phyloP scores from a whole-genome alignment of 2,888 invertebrate species.

The Eupithecia subumbrata region DNA sequence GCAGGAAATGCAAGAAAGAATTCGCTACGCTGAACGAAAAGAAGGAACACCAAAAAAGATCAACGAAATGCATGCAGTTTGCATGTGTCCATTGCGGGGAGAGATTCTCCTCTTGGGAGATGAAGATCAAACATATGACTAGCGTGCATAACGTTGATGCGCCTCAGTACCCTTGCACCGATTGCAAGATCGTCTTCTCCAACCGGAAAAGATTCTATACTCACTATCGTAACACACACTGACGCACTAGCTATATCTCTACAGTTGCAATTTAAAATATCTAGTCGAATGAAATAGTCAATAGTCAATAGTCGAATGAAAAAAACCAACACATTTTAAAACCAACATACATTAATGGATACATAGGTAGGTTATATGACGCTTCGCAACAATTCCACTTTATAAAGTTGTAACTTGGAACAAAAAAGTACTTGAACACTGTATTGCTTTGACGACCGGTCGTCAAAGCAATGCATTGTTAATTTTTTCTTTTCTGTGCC shows the following conservation, averaged over 20 bases:
- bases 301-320: too few species aligned
- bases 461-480: too few species aligned
- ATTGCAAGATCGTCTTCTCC: constrained; percentile 31
- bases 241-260: constrained; percentile 24
- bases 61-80: constrained; percentile 67
- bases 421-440: too few species aligned
- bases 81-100: constrained; percentile 68
- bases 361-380: too few species aligned
- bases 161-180: constrained; percentile 51
- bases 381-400: too few species aligned
- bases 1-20: constrained; percentile 69
- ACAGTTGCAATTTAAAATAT: neutral
- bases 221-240: constrained; percentile 36
- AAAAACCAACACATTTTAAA: too few species aligned
- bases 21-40: constrained; percentile 61
- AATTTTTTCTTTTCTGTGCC: too few species aligned
- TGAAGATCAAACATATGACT: constrained; percentile 65
- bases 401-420: too few species aligned
- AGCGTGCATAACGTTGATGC: constrained; percentile 58
- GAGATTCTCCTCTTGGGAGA: constrained; percentile 71
- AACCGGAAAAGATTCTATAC: constrained; percentile 25
- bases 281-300: too few species aligned
- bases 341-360: too few species aligned
- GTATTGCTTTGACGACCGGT: too few species aligned
- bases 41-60: constrained; percentile 58